These are phyloP conservation scores for Siniperca obscura DNA, from an alignment of 2,797 vertebrate genomes.

Conservation along the genomic window DNA sequence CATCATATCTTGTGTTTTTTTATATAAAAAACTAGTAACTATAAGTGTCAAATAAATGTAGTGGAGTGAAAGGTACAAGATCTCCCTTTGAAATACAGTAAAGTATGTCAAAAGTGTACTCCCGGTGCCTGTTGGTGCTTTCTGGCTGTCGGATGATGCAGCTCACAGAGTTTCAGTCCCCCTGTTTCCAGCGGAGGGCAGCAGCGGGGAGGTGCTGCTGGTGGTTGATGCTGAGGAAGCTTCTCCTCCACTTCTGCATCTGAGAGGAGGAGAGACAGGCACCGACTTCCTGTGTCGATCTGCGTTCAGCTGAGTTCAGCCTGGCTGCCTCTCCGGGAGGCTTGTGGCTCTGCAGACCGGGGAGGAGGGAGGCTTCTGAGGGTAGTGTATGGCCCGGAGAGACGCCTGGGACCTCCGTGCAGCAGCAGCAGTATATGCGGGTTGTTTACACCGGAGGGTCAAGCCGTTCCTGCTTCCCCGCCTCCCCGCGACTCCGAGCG, in stretches of 20 bases:
- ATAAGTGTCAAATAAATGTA: too few species aligned
- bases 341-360: slow-evolving; percentile 55
- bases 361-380: slow-evolving; percentile 37
- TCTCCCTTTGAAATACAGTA: too few species aligned
- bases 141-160: too few species aligned
- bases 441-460: slow-evolving; percentile 69
- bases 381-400: slow-evolving; percentile 31
- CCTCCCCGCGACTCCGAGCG: slow-evolving; percentile 62
- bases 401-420: slow-evolving; percentile 39
- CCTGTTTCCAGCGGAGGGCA: slow-evolving; percentile 60
- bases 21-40: too few species aligned
- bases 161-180: background rate
- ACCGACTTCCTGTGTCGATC: slow-evolving; percentile 84
- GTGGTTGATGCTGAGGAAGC: slow-evolving; percentile 75
- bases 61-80: too few species aligned
- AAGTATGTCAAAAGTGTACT: too few species aligned
- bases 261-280: slow-evolving; percentile 71
- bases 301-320: slow-evolving; percentile 57
- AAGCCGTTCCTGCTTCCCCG: slow-evolving; percentile 65
- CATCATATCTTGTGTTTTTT: too few species aligned
- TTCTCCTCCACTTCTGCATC: slow-evolving; percentile 74
- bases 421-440: slow-evolving; percentile 70
- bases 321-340: slow-evolving; percentile 62
- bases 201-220: slow-evolving; percentile 48
- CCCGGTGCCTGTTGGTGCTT: too few species aligned